phyloP scores from a whole-genome alignment of 1,140 invertebrate genomes.

The Megalonaias nervosa region DNA sequence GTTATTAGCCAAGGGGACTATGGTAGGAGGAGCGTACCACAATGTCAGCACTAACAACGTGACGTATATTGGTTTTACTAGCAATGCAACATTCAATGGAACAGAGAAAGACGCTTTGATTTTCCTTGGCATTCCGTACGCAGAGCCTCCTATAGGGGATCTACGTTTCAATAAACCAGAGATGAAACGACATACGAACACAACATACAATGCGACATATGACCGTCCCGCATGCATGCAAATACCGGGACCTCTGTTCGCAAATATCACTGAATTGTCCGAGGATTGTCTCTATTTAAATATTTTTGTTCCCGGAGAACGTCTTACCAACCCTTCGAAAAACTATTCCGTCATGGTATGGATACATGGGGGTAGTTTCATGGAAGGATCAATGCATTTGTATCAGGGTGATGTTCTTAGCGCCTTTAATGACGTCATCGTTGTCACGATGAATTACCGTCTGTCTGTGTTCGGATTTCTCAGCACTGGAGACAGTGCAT shows the following conservation, averaged over 20 bases:
- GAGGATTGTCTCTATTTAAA: slow-evolving; percentile 60
- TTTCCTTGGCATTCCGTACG: background rate
- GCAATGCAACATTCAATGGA: too few species aligned
- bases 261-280: slow-evolving; percentile 4
- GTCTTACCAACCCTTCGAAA: slow-evolving; percentile 15
- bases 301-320: slow-evolving; percentile 45
- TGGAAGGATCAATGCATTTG: slow-evolving; percentile 84
- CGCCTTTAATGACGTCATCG: slow-evolving; percentile 82
- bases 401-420: slow-evolving; percentile 91
- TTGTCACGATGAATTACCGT: slow-evolving; percentile 90
- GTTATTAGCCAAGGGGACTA: too few species aligned
- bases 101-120: too few species aligned
- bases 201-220: slow-evolving; percentile 13
- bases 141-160: background rate
- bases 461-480: slow-evolving; percentile 90
- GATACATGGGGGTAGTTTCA: slow-evolving; percentile 97
- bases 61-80: too few species aligned
- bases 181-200: too few species aligned
- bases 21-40: too few species aligned
- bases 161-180: slow-evolving; percentile 15
- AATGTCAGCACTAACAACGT: too few species aligned
- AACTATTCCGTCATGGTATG: slow-evolving; percentile 93
- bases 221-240: slow-evolving; percentile 25
- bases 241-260: background rate
- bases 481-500: background rate